phyloP scores from a whole-genome alignment of 1,140 invertebrate species.

The Drusus annulatus region DNA sequence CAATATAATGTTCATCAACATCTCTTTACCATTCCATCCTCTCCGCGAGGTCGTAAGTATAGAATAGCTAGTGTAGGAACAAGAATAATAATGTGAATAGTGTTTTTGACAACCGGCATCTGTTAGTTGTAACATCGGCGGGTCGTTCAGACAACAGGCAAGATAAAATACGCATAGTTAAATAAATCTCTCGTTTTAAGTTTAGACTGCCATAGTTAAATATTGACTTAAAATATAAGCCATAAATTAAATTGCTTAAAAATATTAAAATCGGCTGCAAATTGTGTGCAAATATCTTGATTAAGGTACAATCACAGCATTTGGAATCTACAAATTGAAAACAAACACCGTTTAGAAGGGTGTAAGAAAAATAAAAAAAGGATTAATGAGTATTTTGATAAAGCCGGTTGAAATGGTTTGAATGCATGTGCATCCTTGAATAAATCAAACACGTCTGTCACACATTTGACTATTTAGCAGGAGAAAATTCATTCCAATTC shows the following conservation, averaged over 20 bases:
- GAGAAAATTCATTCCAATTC: neutral
- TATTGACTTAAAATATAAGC: too few relatives aligned
- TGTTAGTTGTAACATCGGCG: constrained; percentile 6
- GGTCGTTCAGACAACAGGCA: constrained; percentile 4
- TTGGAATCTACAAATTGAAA: too few relatives aligned
- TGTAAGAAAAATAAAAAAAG: too few relatives aligned
- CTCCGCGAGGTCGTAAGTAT: neutral
- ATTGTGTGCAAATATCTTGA: too few relatives aligned
- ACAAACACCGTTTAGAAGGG: too few relatives aligned
- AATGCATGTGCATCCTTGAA: neutral
- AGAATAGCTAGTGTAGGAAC: constrained; percentile 30
- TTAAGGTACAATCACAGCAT: too few relatives aligned
- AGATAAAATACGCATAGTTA: constrained; percentile 7
- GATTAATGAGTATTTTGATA: too few relatives aligned
- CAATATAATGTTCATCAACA: neutral
- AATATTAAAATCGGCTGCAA: too few relatives aligned
- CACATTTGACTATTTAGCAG: neutral
- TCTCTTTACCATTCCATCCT: neutral
- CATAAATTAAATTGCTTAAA: too few relatives aligned
- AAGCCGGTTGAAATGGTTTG: too few relatives aligned
- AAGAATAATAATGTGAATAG: neutral
- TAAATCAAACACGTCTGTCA: neutral
- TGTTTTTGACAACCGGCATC: neutral
- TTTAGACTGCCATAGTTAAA: neutral
- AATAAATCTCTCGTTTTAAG: constrained; percentile 15